These are phyloP conservation scores for Platycheirus albimanus DNA, from an alignment of 2,888 invertebrate species.

Conservation along the genomic window DNA sequence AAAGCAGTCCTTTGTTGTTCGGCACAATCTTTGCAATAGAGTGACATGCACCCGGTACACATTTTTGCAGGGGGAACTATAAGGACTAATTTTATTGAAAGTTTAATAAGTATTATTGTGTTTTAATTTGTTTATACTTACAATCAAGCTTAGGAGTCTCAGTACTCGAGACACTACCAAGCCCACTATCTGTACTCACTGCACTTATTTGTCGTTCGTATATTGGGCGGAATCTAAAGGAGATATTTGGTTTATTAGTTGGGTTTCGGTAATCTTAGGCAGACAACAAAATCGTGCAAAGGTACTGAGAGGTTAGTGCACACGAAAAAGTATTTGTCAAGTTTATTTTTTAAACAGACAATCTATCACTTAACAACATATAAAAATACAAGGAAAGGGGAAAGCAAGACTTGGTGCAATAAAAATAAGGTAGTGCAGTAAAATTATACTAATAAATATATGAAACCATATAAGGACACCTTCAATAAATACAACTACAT, in stretches of 20 bases:
- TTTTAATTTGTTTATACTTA: conserved; percentile 74
- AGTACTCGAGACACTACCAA: conserved; percentile 77
- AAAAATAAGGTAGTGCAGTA: too few relatives aligned
- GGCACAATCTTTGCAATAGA: conserved; percentile 88
- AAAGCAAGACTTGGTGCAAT: too few relatives aligned
- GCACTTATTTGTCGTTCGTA: conserved; percentile 79
- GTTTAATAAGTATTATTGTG: too few relatives aligned
- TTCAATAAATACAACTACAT: too few relatives aligned
- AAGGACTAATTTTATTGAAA: conserved; percentile 27
- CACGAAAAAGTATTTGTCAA: too few relatives aligned
- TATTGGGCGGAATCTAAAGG: conserved; percentile 78
- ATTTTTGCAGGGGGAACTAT: conserved; percentile 77
- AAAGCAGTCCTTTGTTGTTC: conserved; percentile 89
- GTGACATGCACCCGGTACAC: conserved; percentile 88
- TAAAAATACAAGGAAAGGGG: too few relatives aligned
- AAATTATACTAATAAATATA: too few relatives aligned
- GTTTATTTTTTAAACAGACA: too few relatives aligned
- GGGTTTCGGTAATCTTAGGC: neutral
- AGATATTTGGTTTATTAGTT: conserved; percentile 10
- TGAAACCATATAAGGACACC: too few relatives aligned
- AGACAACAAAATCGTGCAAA: neutral
- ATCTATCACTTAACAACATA: too few relatives aligned
- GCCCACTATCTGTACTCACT: conserved; percentile 81
- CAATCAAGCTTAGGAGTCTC: conserved; percentile 78
- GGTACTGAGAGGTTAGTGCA: too few relatives aligned